Percentiles rank a stretch among this genome's conserved stretches.
These are phyloP conservation scores for Pygoscelis adeliae DNA, from an alignment of 2,113 vertebrate species.

Conservation along the genomic window DNA sequence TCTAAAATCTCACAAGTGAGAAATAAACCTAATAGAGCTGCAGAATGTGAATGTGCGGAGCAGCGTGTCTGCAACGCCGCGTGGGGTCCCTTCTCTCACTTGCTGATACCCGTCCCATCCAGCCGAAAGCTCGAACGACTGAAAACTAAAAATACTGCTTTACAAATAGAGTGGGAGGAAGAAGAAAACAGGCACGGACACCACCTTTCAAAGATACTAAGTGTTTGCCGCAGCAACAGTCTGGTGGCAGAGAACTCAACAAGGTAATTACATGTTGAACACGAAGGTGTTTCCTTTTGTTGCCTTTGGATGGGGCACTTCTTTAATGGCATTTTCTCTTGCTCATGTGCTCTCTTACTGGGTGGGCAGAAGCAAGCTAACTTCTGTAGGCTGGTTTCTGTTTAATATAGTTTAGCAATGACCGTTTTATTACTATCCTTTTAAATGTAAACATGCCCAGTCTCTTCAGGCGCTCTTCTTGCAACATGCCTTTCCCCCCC, in stretches of 20 bases:
- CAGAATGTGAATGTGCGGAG: neutral
- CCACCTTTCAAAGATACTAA: neutral
- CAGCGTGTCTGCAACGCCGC: neutral
- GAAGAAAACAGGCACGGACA: neutral
- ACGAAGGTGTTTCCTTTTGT: neutral
- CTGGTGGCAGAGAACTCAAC: neutral
- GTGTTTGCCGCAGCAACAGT: neutral
- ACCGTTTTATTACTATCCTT: neutral
- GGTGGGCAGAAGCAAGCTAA: neutral
- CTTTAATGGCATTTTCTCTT: neutral
- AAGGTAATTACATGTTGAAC: neutral
- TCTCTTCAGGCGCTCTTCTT: neutral
- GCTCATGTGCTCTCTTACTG: neutral
- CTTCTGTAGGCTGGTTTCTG: neutral
- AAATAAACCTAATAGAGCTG: neutral
- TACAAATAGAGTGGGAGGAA: neutral
- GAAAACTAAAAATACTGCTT: neutral
- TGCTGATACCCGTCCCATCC: neutral
- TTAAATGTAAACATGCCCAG: neutral
- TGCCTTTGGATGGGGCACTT: neutral
- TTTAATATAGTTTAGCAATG: neutral
- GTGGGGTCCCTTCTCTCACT: neutral
- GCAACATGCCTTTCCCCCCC: fast-evolving
- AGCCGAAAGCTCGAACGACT: neutral
- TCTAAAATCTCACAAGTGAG: neutral